Conservation (phyloP, 1,140 invertebrate genomes). For the Atopsyche davidsoni region DNA sequence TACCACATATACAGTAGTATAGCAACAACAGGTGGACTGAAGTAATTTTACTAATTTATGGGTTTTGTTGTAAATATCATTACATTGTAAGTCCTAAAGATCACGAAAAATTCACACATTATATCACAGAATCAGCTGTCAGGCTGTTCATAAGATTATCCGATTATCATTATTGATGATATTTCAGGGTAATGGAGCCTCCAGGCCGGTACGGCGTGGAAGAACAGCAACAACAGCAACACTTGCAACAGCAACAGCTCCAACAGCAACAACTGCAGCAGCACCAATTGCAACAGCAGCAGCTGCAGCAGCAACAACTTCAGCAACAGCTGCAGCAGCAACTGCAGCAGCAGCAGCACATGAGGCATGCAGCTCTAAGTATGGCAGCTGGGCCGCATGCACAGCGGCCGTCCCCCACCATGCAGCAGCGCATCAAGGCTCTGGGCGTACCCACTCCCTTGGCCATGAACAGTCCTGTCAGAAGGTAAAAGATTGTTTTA, state of each 20-base stretch:
- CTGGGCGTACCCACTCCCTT: slow-evolving; percentile 83
- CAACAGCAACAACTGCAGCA: slow-evolving; percentile 29
- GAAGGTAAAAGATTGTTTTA: slow-evolving; percentile 67
- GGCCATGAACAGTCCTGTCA: slow-evolving; percentile 75
- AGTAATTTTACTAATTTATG: no score
- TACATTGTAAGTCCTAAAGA: no score
- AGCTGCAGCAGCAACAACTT: slow-evolving; percentile 11
- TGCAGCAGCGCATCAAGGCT: slow-evolving; percentile 84
- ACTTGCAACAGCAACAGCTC: slow-evolving; percentile 31
- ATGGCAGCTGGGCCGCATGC: slow-evolving; percentile 42
- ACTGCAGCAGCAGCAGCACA: slow-evolving; percentile 13
- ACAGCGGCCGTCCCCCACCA: slow-evolving; percentile 69
- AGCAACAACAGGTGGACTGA: no score
- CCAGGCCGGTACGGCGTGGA: slow-evolving; percentile 21
- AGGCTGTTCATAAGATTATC: no score
- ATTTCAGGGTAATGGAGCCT: slow-evolving; percentile 21
- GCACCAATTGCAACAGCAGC: slow-evolving; percentile 26
- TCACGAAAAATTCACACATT: no score
- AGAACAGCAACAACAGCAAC: slow-evolving; percentile 20
- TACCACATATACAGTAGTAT: background rate
- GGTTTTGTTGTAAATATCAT: no score
- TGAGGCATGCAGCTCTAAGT: slow-evolving; percentile 37
- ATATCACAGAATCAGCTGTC: no score
- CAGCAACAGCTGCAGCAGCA: background rate
- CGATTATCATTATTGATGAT: no score